These are phyloP conservation scores for Alfaro cultratus DNA, from an alignment of 2,797 vertebrate species.

Conservation along the genomic window DNA sequence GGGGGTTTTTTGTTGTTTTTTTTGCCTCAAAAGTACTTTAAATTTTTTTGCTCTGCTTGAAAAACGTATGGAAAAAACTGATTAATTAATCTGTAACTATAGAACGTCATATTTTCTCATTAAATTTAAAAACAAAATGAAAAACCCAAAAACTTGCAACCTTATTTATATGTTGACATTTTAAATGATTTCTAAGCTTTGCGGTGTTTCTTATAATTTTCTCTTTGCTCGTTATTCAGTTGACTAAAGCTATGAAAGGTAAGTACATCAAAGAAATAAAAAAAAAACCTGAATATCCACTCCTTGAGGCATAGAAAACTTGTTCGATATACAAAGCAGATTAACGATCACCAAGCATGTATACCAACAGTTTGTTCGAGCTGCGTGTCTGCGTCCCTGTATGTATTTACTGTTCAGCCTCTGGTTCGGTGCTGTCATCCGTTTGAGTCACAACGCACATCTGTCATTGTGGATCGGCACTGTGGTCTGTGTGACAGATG, in stretches of 20 bases:
- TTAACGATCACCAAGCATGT: not conserved
- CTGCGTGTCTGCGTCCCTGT: conserved; percentile 39
- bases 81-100: not conserved
- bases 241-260: not conserved
- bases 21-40: not conserved
- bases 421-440: conserved; percentile 56
- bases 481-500: conserved; percentile 75
- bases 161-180: not conserved
- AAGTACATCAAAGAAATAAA: not conserved
- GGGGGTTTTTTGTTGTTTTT: not conserved
- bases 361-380: conserved; percentile 21
- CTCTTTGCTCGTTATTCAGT: not conserved
- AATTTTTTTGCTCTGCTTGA: not conserved
- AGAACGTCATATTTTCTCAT: not conserved
- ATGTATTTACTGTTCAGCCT: conserved; percentile 57
- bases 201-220: not conserved
- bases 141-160: not conserved
- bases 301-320: not conserved
- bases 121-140: not conserved
- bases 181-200: not conserved
- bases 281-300: no score
- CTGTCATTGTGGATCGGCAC: conserved; percentile 74
- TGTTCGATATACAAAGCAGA: not conserved
- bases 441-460: conserved; percentile 67
- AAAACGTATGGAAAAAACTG: not conserved